These are phyloP conservation scores for Microtus ochrogaster DNA, from an alignment of 2,113 vertebrate genomes.

Conservation along the genomic window DNA sequence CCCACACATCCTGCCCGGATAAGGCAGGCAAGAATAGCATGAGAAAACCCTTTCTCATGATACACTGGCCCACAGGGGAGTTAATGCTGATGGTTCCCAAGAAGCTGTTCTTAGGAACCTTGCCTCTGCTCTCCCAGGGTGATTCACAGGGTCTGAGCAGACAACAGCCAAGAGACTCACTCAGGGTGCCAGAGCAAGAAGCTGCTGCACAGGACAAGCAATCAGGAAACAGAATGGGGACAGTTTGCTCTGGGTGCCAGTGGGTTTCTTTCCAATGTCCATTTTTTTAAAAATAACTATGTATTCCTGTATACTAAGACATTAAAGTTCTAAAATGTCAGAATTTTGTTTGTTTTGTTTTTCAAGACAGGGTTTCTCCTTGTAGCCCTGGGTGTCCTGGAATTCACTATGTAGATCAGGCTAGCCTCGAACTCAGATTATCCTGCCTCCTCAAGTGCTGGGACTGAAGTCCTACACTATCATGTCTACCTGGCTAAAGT, in stretches of 20 bases:
- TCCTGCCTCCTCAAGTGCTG: background rate
- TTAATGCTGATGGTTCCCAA: background rate
- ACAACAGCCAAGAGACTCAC: background rate
- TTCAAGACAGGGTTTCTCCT: background rate
- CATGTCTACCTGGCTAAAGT: background rate
- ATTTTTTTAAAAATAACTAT: conserved; percentile 23
- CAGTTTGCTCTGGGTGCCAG: background rate
- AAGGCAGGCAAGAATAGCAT: conserved; percentile 31
- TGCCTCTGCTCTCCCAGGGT: background rate
- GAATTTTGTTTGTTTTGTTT: background rate
- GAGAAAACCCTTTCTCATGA: conserved; percentile 41
- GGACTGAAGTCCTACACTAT: background rate
- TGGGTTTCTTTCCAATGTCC: background rate
- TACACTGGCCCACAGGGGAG: background rate
- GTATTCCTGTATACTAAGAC: background rate
- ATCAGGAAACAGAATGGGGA: background rate
- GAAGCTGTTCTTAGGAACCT: background rate
- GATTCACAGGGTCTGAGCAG: conserved; percentile 10
- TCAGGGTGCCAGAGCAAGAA: background rate
- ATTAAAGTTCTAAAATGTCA: background rate
- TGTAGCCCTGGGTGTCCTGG: background rate
- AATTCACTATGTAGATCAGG: background rate
- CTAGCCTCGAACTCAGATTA: background rate
- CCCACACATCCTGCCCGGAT: conserved; percentile 8
- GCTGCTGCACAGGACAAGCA: background rate